These are phyloP conservation scores for Nebria brevicollis DNA, from an alignment of 2,888 invertebrate genomes.

Conservation along the genomic window DNA sequence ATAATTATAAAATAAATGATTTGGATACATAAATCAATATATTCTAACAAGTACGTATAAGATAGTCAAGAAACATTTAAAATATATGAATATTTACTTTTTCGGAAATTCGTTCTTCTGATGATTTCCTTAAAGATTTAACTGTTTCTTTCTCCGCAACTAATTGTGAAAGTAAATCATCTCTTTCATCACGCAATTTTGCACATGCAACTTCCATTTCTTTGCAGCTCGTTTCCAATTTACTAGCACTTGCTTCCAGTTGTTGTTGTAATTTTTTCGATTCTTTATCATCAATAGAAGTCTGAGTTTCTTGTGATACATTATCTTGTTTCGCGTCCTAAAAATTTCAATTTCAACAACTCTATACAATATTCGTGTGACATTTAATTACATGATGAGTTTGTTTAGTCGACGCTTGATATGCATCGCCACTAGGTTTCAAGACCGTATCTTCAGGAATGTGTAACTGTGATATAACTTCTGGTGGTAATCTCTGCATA, in stretches of 20 bases:
- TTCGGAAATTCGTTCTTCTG: constrained; percentile 54
- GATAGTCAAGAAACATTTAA: neutral
- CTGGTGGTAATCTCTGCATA: constrained; percentile 59
- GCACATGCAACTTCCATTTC: constrained; percentile 59
- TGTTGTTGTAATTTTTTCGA: constrained; percentile 57
- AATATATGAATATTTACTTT: constrained; percentile 14
- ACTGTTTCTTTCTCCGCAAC: constrained; percentile 55
- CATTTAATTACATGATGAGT: neutral
- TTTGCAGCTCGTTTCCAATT: constrained; percentile 59
- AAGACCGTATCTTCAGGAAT: neutral
- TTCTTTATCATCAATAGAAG: constrained; percentile 52
- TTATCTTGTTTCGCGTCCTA: constrained; percentile 23
- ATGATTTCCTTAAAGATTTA: constrained; percentile 54
- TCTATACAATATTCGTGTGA: neutral
- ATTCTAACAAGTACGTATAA: constrained; percentile 8
- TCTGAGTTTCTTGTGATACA: constrained; percentile 53
- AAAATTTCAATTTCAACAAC: neutral
- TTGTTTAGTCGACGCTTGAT: neutral
- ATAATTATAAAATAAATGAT: too few relatives aligned
- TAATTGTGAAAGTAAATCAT: constrained; percentile 56
- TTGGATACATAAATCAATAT: too few relatives aligned
- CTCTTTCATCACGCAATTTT: constrained; percentile 59
- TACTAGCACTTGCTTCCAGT: constrained; percentile 58
- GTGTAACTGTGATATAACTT: constrained; percentile 48
- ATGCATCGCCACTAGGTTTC: neutral